Evolutionary conservation across 2,797 vertebrate species (phyloP).

Genomic region (Falco cherrug): DNA sequence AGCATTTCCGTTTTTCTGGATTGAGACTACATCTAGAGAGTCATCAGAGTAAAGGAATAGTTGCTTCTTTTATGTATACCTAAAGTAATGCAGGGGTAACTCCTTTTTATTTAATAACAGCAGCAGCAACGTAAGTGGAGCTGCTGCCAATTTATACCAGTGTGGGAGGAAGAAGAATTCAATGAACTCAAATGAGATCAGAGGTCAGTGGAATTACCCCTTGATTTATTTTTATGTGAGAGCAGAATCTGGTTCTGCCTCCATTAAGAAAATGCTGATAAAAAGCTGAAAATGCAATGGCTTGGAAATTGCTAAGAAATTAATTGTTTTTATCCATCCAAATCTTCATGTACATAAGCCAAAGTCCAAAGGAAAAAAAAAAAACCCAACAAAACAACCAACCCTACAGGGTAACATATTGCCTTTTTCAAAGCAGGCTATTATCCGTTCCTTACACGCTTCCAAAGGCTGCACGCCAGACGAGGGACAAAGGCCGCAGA

Average conservation of each 20-base stretch:
- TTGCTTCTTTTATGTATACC: not conserved
- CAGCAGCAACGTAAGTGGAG: not conserved
- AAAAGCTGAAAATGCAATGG: constrained; percentile 18
- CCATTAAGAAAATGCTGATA: constrained; percentile 36
- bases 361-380: not conserved
- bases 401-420: not conserved
- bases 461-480: constrained; percentile 37
- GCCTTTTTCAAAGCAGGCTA: constrained; percentile 42
- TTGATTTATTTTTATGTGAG: constrained; percentile 45
- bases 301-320: constrained; percentile 16
- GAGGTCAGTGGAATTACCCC: constrained; percentile 52
- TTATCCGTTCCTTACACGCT: constrained; percentile 17
- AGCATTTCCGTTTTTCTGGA: not conserved
- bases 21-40: not conserved
- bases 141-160: constrained; percentile 13
- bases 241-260: constrained; percentile 31
- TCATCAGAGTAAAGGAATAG: not conserved
- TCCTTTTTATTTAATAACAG: constrained; percentile 27
- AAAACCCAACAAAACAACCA: not conserved
- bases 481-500: constrained; percentile 56
- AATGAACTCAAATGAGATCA: constrained; percentile 60
- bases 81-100: not conserved
- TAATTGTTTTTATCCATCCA: constrained; percentile 32
- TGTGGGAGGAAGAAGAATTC: constrained; percentile 43
- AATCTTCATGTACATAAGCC: constrained; percentile 6